Conservation (phyloP, 2,888 invertebrate genomes). For the Agriopis aurantiaria region DNA sequence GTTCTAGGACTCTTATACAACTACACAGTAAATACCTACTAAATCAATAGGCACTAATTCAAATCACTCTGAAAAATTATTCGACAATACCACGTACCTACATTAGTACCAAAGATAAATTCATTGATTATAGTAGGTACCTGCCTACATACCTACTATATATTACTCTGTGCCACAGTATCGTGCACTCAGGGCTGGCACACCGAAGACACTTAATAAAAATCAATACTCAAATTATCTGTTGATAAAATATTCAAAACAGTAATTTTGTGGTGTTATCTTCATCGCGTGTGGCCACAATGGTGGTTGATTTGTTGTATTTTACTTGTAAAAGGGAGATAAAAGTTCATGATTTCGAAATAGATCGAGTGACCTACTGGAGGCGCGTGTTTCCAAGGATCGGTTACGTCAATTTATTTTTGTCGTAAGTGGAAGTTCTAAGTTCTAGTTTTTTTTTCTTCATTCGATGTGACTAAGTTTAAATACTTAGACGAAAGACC, state of each 20-base stretch:
- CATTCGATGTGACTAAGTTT: neutral
- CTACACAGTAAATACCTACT: too few relatives aligned
- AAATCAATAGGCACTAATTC: too few relatives aligned
- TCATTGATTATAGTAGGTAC: too few relatives aligned
- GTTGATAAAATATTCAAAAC: slow-evolving; percentile 37
- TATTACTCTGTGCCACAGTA: too few relatives aligned
- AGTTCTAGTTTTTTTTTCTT: neutral
- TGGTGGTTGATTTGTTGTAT: neutral
- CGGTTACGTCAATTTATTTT: neutral
- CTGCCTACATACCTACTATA: too few relatives aligned
- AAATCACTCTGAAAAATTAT: too few relatives aligned
- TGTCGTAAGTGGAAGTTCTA: too few relatives aligned
- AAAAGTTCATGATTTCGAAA: neutral
- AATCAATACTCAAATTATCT: slow-evolving; percentile 1
- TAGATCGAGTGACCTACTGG: neutral
- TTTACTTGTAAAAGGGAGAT: neutral
- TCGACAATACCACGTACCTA: too few relatives aligned
- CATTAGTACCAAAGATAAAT: too few relatives aligned
- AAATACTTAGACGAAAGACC: too few relatives aligned
- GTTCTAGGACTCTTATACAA: too few relatives aligned
- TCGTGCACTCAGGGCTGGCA: neutral
- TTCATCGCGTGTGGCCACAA: slow-evolving; percentile 4
- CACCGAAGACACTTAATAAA: neutral
- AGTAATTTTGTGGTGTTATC: slow-evolving; percentile 2
- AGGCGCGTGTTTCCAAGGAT: neutral